Evolutionary conservation across 1,140 invertebrate species (phyloP).

Genomic region (Arion vulgaris): DNA sequence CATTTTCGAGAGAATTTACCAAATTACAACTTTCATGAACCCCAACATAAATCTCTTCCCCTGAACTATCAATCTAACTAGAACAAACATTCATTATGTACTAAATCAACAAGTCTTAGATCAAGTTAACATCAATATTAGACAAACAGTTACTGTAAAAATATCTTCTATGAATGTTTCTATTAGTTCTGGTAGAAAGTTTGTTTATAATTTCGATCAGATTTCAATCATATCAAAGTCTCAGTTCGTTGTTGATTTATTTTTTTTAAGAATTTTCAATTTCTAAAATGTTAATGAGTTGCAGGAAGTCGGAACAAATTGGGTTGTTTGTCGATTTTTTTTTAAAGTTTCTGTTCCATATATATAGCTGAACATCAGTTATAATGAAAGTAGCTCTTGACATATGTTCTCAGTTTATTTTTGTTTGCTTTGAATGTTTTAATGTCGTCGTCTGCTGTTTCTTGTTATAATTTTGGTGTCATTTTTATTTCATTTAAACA

Average conservation of each 20-base stretch:
- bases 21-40: no score
- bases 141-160: not conserved
- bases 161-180: not conserved
- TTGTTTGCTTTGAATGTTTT: no score
- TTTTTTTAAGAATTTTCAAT: not conserved
- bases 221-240: not conserved
- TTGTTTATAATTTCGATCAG: not conserved
- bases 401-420: no score
- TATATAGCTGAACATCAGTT: no score
- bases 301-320: not conserved
- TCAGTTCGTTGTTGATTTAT: not conserved
- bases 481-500: no score
- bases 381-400: no score
- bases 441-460: no score
- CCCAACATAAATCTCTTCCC: no score
- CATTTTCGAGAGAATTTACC: no score
- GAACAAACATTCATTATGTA: not conserved
- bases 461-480: no score
- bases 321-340: no score
- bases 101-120: not conserved
- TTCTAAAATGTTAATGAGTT: not conserved
- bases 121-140: not conserved
- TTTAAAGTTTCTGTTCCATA: not conserved
- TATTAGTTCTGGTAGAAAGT: not conserved
- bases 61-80: no score